Evolutionary conservation across 2,113 vertebrate genomes (phyloP), one percentile per base, ranked within the genome.

Genomic region (Rhynchomys soricoides): DNA sequence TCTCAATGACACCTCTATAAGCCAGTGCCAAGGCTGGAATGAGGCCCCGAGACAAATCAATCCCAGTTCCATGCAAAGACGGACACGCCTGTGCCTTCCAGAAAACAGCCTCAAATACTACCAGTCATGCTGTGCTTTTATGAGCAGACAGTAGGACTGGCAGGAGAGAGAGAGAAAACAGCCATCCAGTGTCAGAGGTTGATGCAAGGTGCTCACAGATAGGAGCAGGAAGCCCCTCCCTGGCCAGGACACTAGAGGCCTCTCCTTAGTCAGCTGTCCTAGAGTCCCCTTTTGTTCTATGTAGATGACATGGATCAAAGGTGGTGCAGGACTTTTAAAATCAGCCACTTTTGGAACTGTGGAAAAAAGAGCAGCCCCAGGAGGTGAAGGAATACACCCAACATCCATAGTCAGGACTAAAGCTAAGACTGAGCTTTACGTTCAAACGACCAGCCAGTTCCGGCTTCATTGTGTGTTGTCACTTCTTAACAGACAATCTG

Each of bases 31-130:
- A 48, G 79, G 52, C 64, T 71, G 64, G 68, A 88, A 77, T 68
- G 40, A n/a, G 40, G 43, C 45, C 50, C 48, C 57, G 81, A 93
- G 79, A 34, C 81, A 62, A n/a, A 94, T 90, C 52, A 26, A 37
- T 68, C 45, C 74, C 57, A 81, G 74, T 5, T 62, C 40, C 13
- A 19, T 6, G 21, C 37, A 68, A 62, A 97, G 74, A 43, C 64
- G 86, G 45, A 59, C 87, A 26, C 8, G 45, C 21, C 79, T 34
- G 31, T 52, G 50, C 55, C 57, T 70, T 90, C 83, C 70, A 92
- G 90, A 87, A 92, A 95, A n/a, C 75, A 90, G 71, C 95, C 93
- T 91, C 79, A 91, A 83, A 64, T 50, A 70, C 68, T 89, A 24
- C 34, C 0, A 7, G 59, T 71, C 75, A 11, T 70, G 68, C 83